phyloP scores from a whole-genome alignment of 2,113 vertebrate species.

The Vicugna pacos region DNA sequence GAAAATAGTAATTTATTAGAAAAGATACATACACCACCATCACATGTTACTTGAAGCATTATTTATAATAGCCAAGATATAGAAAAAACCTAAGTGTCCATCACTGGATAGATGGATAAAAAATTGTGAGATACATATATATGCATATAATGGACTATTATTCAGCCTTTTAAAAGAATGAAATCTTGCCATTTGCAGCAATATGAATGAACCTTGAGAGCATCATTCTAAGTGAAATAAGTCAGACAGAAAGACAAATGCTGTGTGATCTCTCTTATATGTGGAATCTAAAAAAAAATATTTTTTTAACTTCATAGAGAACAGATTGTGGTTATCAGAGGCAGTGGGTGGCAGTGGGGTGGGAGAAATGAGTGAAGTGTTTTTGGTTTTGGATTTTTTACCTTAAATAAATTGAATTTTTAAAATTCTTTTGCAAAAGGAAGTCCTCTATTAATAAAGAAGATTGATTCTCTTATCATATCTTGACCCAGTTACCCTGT shows the following conservation, averaged over 20 bases:
- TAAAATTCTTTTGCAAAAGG: not conserved
- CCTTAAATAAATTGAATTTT: not conserved
- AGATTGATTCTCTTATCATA: not conserved
- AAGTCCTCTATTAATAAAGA: not conserved
- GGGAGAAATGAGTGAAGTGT: not conserved
- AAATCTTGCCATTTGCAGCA: not conserved
- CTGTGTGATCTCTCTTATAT: not conserved
- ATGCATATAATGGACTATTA: not conserved
- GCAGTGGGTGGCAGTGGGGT: not conserved
- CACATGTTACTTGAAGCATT: not conserved
- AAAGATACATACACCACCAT: not conserved
- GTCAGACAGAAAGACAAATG: not conserved
- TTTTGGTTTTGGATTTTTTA: not conserved
- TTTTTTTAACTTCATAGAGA: not conserved
- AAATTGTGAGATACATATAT: not conserved
- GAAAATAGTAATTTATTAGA: not conserved
- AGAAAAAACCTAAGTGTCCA: not conserved
- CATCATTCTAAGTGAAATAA: not conserved
- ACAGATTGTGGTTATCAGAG: not conserved
- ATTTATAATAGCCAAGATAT: not conserved
- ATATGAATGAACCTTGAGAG: not conserved
- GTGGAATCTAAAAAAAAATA: not conserved
- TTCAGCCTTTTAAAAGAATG: not conserved
- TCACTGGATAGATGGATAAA: not conserved
- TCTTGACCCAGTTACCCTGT: constrained; percentile 8